Evolutionary conservation across 2,888 invertebrate genomes (phyloP).

Genomic region (Torymus aiolomorphi): DNA sequence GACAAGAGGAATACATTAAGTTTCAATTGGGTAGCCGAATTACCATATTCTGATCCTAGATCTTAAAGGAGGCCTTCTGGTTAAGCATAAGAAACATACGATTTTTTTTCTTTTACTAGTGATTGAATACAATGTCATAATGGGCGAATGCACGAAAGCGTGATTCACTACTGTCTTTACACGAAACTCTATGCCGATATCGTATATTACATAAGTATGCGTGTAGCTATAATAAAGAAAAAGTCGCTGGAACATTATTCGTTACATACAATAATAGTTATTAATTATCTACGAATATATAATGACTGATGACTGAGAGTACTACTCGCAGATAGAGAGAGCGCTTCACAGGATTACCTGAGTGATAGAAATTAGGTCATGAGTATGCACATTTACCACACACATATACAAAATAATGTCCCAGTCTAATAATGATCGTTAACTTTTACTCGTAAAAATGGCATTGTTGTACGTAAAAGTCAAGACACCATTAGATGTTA

Average conservation of each 20-base stretch:
- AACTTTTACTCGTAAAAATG: constrained; percentile 24
- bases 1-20: constrained; percentile 32
- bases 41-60: constrained; percentile 96
- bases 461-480: constrained; percentile 20
- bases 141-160: constrained; percentile 58
- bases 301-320: constrained; percentile 2
- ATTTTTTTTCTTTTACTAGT: constrained; percentile 67
- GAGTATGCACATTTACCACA: background rate
- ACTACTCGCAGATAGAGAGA: constrained; percentile 8
- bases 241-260: constrained; percentile 44
- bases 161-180: constrained; percentile 46
- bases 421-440: constrained; percentile 18
- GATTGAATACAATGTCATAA: constrained; percentile 65
- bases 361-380: constrained; percentile 9
- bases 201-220: no score
- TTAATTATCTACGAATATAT: constrained; percentile 2
- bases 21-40: constrained; percentile 74
- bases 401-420: constrained; percentile 26
- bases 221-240: no score
- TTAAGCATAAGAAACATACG: constrained; percentile 78
- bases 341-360: background rate
- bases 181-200: constrained; percentile 5
- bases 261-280: background rate
- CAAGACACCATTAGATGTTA: constrained; percentile 1
- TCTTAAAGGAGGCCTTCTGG: constrained; percentile 89